Base-by-base conservation (phyloP, 2,113 vertebrate genomes). In the Gadus macrocephalus region DNA sequence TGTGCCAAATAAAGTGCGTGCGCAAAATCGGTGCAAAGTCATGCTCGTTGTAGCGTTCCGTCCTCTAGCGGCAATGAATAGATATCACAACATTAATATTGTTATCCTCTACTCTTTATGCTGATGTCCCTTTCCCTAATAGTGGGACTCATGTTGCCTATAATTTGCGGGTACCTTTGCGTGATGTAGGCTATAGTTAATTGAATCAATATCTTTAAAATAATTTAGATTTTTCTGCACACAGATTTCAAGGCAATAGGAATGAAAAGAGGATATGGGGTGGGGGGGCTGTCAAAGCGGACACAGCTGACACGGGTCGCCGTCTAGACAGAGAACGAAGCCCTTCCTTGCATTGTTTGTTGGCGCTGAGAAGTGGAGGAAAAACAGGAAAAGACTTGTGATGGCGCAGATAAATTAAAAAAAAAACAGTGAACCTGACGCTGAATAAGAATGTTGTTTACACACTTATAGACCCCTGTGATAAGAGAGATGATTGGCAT, bases 331-430 rank as follows among this genome's bases (percentile, higher is more conserved):
- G 70, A 80, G 78, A 81, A 73, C 74, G 72, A 76, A 81, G 77
- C 80, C 81, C 85, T 92, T 92, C 91, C 91, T 87, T 69, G 74
- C 87, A 92, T 92, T 92, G 91, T 92, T 87, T 89, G 83, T 86
- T 86, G 78, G 81, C 85, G 77, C 79, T 86, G 81, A 69, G 69
- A 66, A 62, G 80, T 68, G 69, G 75, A 62, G 76, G 83, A 89
- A 91, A 92, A 92, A 92, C 89, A 92, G 91, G 90, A 92, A 91
- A 77, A 75, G 72, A 53, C 69, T 68, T 71, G 81, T 81, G 84
- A 79, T 67, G 74, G 67, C 66, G 66, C 70, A 82, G 28, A 73
- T 75, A 11, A 49, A 49, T 75, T 49, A 49, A 49, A 49, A 9
- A 49, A 71, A 81, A 76, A 76, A 70, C 38, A 31, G 42, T n/a